Evolutionary conservation across 1,140 invertebrate genomes (phyloP), one percentile per base, ranked within the genome.

Genomic region (Sarcophaga bullata): DNA sequence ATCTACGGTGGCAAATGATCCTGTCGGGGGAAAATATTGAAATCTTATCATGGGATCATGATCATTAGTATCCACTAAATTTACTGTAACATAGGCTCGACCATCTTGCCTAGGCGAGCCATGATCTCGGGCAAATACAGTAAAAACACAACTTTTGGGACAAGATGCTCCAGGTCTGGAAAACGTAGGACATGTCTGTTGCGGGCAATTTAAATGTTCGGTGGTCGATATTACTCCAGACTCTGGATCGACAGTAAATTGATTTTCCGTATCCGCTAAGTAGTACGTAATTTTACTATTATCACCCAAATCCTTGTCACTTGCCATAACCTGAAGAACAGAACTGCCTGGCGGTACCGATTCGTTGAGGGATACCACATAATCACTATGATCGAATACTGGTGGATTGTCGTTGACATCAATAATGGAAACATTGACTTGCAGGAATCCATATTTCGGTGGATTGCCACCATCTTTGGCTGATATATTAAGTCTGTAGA

Each of bases 331-430:
- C 85, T 95, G 95, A 0, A 98, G 90, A 0, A 99, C 96, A 8
- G 92, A 93, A 0, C 95, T 97, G n/a, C 96, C 97, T 0, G 95
- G 94, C 5, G 94, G 93, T 5, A 97, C 95, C 86, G 96, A 98
- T 91, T 99, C 98, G 89, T 97, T 97, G 15, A 99, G 86, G 10
- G 95, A 95, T 0, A 98, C 96, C 73, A 95, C 95, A 90, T 98
- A 99, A 87, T 98, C 97, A 91, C 95, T 96, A 87, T 97, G 96
- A 87, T 97, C 96, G 85, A 98, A 98, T 78, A 97, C 95, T 46
- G 98, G 98, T 17, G 97, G 95, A 91, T 98, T 98, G 88, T 99
- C 97, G 88, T 99, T 98, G 0, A 97, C 96, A 90, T 98, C 98
- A 80, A 98, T 90, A 81, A 98, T 95, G 15, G 95, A 95, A 10